These are phyloP conservation scores for Brachypalpus laphriformis DNA, from an alignment of 2,888 invertebrate genomes.

Conservation along the genomic window DNA sequence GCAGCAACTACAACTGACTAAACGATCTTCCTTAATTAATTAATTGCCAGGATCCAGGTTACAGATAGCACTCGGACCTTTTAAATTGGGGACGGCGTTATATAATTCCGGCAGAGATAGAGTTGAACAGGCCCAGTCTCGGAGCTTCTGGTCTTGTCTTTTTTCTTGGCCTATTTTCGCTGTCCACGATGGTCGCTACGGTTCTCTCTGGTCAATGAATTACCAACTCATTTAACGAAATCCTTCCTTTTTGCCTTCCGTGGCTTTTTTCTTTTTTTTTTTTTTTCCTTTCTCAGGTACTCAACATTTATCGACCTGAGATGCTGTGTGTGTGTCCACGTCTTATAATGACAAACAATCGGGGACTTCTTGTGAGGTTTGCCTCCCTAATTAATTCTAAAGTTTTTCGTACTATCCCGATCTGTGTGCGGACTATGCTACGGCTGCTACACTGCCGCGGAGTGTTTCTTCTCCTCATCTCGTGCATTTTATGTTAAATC, in stretches of 20 bases:
- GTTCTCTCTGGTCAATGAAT: conserved; percentile 68
- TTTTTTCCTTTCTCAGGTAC: conserved; percentile 50
- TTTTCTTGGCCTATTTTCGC: conserved; percentile 68
- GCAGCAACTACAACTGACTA: conserved; percentile 68
- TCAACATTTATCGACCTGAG: conserved; percentile 59
- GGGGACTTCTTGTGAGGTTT: conserved; percentile 74
- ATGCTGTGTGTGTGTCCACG: conserved; percentile 71
- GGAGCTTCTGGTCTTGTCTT: conserved; percentile 58
- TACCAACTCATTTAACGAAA: conserved; percentile 70
- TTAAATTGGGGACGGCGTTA: conserved; percentile 72
- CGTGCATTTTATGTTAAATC: conserved; percentile 71
- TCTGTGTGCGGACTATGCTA: conserved; percentile 43
- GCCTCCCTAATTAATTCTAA: conserved; percentile 72
- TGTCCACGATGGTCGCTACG: conserved; percentile 60
- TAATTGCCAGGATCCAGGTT: conserved; percentile 71
- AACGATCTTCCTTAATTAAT: conserved; percentile 74
- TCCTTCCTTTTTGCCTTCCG: conserved; percentile 34
- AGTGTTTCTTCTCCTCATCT: conserved; percentile 43
- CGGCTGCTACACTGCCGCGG: conserved; percentile 16
- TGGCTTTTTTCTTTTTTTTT: background rate
- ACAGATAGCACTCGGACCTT: conserved; percentile 71
- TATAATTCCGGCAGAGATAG: conserved; percentile 68
- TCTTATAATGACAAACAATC: conserved; percentile 72
- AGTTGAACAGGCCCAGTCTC: conserved; percentile 39
- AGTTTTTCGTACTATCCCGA: conserved; percentile 69